These are phyloP conservation scores for Cephalopholis sonnerati DNA, from an alignment of 2,113 vertebrate species.

Conservation along the genomic window DNA sequence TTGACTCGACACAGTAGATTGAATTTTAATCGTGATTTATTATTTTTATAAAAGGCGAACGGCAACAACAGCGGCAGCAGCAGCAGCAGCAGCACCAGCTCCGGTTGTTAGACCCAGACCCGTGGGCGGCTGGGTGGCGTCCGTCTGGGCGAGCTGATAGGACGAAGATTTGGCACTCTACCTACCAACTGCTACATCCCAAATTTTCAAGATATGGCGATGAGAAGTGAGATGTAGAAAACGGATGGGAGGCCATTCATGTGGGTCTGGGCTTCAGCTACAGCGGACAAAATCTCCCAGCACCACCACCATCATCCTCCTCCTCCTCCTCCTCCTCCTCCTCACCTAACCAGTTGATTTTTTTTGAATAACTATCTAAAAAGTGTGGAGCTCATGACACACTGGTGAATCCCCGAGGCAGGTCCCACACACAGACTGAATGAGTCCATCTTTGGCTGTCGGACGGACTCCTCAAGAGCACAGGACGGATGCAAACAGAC, in stretches of 20 bases:
- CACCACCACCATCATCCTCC: slow-evolving; percentile 4
- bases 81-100: slow-evolving; percentile 35
- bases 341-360: slow-evolving; percentile 69
- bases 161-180: slow-evolving; percentile 55
- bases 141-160: slow-evolving; percentile 71
- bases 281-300: slow-evolving; percentile 36
- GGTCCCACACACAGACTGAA: slow-evolving; percentile 64
- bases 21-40: slow-evolving; percentile 47
- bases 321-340: slow-evolving; percentile 19
- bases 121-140: slow-evolving; percentile 79
- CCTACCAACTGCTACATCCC: slow-evolving; percentile 57
- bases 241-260: slow-evolving; percentile 56
- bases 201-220: slow-evolving; percentile 59
- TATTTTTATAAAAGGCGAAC: slow-evolving; percentile 6
- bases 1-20: slow-evolving; percentile 47
- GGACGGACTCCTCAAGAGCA: slow-evolving; percentile 67
- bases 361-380: slow-evolving; percentile 57
- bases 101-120: slow-evolving; percentile 73
- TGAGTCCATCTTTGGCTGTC: slow-evolving; percentile 68
- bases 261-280: slow-evolving; percentile 51
- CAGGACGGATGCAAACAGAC: slow-evolving; percentile 70
- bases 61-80: slow-evolving; percentile 16
- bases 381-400: slow-evolving; percentile 67
- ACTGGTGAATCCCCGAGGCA: slow-evolving; percentile 51
- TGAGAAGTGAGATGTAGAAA: slow-evolving; percentile 63